Conservation (phyloP, 2,888 invertebrate species). For the Pollenia amentaria region DNA sequence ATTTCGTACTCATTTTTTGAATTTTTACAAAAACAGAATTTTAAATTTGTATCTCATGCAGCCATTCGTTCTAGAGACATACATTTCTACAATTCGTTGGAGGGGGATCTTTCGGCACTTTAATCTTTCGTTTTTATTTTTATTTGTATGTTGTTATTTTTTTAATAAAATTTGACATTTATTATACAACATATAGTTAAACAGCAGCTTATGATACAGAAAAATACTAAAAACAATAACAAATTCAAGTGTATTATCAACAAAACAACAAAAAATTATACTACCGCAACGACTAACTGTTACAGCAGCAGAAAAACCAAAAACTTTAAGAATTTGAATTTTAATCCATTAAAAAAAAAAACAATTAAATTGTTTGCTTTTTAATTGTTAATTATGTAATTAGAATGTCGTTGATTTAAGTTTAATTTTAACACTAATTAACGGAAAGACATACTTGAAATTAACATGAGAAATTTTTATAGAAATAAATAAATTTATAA, state of each 20-base stretch:
- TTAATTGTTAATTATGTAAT: slow-evolving; percentile 39
- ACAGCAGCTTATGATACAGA: slow-evolving; percentile 65
- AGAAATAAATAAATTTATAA: too few relatives aligned
- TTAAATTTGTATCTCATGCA: neutral
- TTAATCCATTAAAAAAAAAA: slow-evolving; percentile 17
- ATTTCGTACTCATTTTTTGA: slow-evolving; percentile 43
- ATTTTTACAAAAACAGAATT: slow-evolving; percentile 3
- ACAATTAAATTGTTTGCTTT: slow-evolving; percentile 12
- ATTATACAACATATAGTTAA: slow-evolving; percentile 71
- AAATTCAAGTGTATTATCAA: slow-evolving; percentile 28
- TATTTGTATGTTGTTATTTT: slow-evolving; percentile 52
- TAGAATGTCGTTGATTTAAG: slow-evolving; percentile 26
- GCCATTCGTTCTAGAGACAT: neutral
- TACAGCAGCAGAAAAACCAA: neutral
- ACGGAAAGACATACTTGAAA: neutral
- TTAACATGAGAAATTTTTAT: too few relatives aligned
- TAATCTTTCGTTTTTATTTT: slow-evolving; percentile 60
- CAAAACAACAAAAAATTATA: neutral
- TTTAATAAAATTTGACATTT: slow-evolving; percentile 73
- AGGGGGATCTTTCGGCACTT: slow-evolving; percentile 70
- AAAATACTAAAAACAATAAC: slow-evolving; percentile 26
- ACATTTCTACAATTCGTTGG: neutral
- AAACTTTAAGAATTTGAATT: slow-evolving; percentile 17
- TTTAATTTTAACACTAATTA: slow-evolving; percentile 27
- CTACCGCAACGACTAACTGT: neutral